Evolutionary conservation across 1,140 invertebrate species (phyloP), one percentile per base, ranked within the genome.

Genomic region (Procambarus clarkii): DNA sequence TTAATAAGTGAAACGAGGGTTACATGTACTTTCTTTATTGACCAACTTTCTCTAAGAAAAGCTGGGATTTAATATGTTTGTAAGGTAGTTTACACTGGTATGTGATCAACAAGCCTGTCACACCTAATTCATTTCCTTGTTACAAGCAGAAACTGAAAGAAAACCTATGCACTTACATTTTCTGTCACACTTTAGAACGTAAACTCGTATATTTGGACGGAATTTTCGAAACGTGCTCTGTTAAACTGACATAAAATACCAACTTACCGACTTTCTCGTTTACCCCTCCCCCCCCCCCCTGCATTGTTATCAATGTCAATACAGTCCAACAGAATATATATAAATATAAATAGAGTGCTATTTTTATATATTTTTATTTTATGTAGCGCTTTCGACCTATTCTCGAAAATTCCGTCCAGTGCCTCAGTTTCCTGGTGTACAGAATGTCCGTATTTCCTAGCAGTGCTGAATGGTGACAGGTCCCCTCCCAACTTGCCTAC

Each of bases 391-490:
- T 24, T 1, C 18, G 46, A 80, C 46, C 5, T 18, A 21, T 11
- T 79, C 48, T 11, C 46, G 50, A 80, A 80, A 80, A 48, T 80
- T 58, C 50, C 78, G 46, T 58, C 78, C 78, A 80, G 13, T 64
- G 13, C 3, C 60, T 5, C 11, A 64, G 2, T 64, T 64, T 50
- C 9, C 69, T 58, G 50, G 46, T n/a, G 46, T 45, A 79, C 44
- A 46, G 77, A 79, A 79, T 50, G 9, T 21, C 18, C 78, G 46
- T 80, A 80, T 80, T 13, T 80, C 78, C 78, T 80, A 80, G 78
- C 78, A 50, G 78, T 50, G 78, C 78, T 58, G 8, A 54, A 54
- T 54, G n/a, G 24, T 2, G 34, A 34, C 48, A 9, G 3, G 18
- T n/a, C 34, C 13, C 77, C 9, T 80, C 46, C 78, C 46, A 21